phyloP scores from a whole-genome alignment of 1,140 invertebrate genomes.

The Caenorhabditis tropicalis region DNA sequence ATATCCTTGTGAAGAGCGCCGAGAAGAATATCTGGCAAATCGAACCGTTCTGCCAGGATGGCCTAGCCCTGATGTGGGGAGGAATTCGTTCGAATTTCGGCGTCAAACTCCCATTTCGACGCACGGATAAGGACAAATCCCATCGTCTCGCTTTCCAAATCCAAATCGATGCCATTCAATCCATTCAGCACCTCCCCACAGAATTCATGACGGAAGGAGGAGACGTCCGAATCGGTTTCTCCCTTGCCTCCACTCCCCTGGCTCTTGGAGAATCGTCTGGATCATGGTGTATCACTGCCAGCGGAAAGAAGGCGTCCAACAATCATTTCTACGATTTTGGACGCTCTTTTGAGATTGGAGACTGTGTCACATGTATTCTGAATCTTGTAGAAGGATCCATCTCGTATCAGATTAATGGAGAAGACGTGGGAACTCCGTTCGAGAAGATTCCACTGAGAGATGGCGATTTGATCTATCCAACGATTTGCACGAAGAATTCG shows the following conservation, averaged over 20 bases:
- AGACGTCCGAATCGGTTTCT: slow-evolving; percentile 57
- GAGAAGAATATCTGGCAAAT: slow-evolving; percentile 48
- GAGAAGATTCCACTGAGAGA: slow-evolving; percentile 55
- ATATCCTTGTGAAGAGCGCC: slow-evolving; percentile 54
- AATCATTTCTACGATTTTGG: slow-evolving; percentile 48
- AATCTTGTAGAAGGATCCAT: slow-evolving; percentile 62
- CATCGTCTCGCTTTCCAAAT: slow-evolving; percentile 49
- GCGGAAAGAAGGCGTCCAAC: slow-evolving; percentile 44
- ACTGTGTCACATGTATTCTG: slow-evolving; percentile 55
- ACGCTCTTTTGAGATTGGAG: slow-evolving; percentile 40
- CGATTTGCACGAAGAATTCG: slow-evolving; percentile 68
- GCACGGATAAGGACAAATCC: neutral
- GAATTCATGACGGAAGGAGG: slow-evolving; percentile 53
- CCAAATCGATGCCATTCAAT: slow-evolving; percentile 50
- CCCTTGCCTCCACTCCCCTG: slow-evolving; percentile 37
- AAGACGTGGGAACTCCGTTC: slow-evolving; percentile 66
- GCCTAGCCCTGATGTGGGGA: slow-evolving; percentile 59
- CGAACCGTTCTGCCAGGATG: slow-evolving; percentile 57
- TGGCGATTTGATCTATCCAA: slow-evolving; percentile 64
- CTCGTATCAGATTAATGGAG: slow-evolving; percentile 66
- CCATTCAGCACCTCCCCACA: slow-evolving; percentile 57
- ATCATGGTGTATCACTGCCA: slow-evolving; percentile 41
- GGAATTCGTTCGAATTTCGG: slow-evolving; percentile 57
- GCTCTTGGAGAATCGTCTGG: slow-evolving; percentile 23
- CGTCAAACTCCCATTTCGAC: slow-evolving; percentile 36